Percentiles rank a stretch among this genome's conserved stretches.
Conservation (phyloP, 1,140 invertebrate genomes). For the Steinernema khuongi region DNA sequence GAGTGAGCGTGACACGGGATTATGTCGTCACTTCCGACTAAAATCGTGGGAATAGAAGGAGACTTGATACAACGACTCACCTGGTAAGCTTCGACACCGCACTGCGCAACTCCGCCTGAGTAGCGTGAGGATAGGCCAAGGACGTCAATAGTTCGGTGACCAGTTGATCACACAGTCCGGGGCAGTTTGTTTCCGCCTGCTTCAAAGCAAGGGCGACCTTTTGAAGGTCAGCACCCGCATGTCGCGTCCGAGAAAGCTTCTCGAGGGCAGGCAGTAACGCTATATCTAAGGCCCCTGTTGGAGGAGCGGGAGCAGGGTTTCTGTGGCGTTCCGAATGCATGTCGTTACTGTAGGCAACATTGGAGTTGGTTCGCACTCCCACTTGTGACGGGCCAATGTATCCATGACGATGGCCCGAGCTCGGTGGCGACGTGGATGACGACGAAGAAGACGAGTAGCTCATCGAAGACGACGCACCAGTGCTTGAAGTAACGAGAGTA, state of each 20-base stretch:
- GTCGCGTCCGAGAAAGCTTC: conserved; percentile 51
- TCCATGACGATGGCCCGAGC: background rate
- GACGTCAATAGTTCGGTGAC: conserved; percentile 51
- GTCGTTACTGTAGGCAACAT: conserved; percentile 15
- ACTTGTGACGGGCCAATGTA: background rate
- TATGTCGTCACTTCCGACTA: background rate
- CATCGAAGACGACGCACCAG: background rate
- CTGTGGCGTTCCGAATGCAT: conserved; percentile 17
- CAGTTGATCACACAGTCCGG: conserved; percentile 54
- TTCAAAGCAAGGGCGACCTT: conserved; percentile 42
- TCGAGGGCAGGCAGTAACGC: conserved; percentile 53
- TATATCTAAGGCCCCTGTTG: conserved; percentile 44
- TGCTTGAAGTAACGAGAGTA: background rate
- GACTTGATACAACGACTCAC: background rate
- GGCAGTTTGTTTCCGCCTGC: conserved; percentile 46
- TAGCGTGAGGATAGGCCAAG: conserved; percentile 45
- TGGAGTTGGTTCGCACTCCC: conserved; percentile 14
- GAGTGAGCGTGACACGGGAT: background rate
- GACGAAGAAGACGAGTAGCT: background rate
- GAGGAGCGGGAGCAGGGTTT: conserved; percentile 17
- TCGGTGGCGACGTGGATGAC: background rate
- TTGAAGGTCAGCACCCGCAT: conserved; percentile 46
- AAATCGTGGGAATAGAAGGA: background rate
- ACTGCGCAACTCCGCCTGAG: conserved; percentile 30
- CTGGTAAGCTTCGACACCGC: background rate